Evolutionary conservation across 2,888 invertebrate genomes (phyloP).

Genomic region (Pyrrhia umbra): DNA sequence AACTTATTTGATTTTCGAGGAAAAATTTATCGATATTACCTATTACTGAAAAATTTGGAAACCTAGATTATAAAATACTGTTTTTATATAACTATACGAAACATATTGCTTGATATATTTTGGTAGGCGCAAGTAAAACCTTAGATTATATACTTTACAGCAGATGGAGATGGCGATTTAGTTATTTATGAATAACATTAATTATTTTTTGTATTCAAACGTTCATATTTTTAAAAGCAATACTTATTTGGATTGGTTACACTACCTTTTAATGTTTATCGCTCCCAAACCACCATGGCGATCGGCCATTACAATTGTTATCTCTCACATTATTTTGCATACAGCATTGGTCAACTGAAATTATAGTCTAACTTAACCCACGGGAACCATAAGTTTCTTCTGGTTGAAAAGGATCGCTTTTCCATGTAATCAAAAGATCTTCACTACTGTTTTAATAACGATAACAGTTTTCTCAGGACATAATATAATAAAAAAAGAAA

Average conservation of each 20-base stretch:
- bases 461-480: no score
- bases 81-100: neutral
- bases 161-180: no score
- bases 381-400: conserved; percentile 44
- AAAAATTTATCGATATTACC: neutral
- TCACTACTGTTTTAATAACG: no score
- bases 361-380: conserved; percentile 44
- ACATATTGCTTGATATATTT: conserved; percentile 1
- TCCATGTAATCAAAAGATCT: conserved; percentile 28
- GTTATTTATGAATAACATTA: neutral
- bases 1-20: neutral
- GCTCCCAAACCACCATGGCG: conserved; percentile 22
- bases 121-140: neutral
- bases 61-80: no score
- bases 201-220: no score
- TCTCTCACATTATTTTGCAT: conserved; percentile 52
- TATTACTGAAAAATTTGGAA: no score
- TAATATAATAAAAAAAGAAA: no score
- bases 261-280: conserved; percentile 26
- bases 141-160: neutral
- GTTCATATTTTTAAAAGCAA: no score
- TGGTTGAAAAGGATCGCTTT: conserved; percentile 45
- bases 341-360: conserved; percentile 43
- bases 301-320: conserved; percentile 27
- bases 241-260: conserved; percentile 10